A percentile compares a stretch with the other conserved stretches of the same genome.
These are phyloP conservation scores for Felis chaus DNA, from an alignment of 2,113 vertebrate genomes.

Conservation along the genomic window DNA sequence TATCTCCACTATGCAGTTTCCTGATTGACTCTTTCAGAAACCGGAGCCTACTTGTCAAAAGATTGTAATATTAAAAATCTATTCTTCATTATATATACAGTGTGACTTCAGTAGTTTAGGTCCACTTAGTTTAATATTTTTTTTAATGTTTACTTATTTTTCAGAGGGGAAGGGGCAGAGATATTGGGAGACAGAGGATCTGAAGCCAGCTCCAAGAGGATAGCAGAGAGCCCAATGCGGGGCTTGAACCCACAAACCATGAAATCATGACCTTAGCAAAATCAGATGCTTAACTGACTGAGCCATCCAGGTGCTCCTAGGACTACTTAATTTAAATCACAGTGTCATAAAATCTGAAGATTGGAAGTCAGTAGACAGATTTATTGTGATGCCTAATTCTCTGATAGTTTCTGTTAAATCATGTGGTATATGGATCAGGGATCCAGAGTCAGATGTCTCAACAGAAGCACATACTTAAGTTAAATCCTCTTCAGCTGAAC, in stretches of 20 bases:
- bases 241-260: no score
- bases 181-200: no score
- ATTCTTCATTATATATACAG: background rate
- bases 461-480: background rate
- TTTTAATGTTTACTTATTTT: no score
- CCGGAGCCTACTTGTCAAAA: background rate
- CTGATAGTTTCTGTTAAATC: background rate
- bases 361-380: background rate
- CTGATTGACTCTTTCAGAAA: conserved; percentile 12
- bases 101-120: background rate
- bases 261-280: no score
- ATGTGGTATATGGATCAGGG: background rate
- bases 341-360: background rate
- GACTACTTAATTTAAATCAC: background rate
- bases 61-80: background rate
- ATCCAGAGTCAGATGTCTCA: background rate
- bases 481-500: background rate
- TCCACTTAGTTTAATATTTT: background rate
- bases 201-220: no score
- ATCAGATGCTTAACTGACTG: no score
- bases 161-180: no score
- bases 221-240: no score
- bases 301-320: background rate
- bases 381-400: background rate
- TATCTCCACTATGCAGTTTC: background rate